Evolutionary conservation across 2,113 vertebrate genomes (phyloP).

Genomic region (Globicephala melas): DNA sequence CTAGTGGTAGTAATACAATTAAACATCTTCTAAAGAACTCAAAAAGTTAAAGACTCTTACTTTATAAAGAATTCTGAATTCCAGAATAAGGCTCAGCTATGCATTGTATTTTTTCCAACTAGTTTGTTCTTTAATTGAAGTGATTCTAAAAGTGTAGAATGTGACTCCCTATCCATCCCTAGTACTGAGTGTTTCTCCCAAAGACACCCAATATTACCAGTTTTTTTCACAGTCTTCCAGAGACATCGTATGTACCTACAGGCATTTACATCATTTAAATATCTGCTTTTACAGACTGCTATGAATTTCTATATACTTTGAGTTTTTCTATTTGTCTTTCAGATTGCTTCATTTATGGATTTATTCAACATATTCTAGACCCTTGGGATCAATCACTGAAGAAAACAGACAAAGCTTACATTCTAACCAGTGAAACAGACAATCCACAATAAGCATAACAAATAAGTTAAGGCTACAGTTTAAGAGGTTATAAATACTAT

Average conservation of each 20-base stretch:
- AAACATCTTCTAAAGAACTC: background rate
- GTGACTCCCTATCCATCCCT: background rate
- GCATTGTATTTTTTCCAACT: background rate
- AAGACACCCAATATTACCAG: background rate
- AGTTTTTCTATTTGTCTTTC: background rate
- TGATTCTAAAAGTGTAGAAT: background rate
- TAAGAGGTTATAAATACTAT: background rate
- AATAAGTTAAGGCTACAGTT: background rate
- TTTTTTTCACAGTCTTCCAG: background rate
- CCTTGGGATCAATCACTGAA: background rate
- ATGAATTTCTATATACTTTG: background rate
- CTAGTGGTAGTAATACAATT: constrained; percentile 66
- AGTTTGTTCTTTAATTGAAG: background rate
- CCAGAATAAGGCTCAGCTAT: background rate
- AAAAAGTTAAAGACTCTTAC: background rate
- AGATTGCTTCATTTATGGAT: background rate
- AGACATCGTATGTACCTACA: background rate
- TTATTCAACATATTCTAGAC: background rate
- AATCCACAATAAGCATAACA: background rate
- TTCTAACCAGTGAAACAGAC: background rate
- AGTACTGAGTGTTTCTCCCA: background rate
- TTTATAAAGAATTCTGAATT: background rate
- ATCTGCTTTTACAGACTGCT: background rate
- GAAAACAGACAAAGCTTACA: background rate
- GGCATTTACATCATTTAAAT: background rate